These are phyloP conservation scores for Takifugu ocellatus DNA, from an alignment of 2,797 vertebrate species.

Conservation along the genomic window DNA sequence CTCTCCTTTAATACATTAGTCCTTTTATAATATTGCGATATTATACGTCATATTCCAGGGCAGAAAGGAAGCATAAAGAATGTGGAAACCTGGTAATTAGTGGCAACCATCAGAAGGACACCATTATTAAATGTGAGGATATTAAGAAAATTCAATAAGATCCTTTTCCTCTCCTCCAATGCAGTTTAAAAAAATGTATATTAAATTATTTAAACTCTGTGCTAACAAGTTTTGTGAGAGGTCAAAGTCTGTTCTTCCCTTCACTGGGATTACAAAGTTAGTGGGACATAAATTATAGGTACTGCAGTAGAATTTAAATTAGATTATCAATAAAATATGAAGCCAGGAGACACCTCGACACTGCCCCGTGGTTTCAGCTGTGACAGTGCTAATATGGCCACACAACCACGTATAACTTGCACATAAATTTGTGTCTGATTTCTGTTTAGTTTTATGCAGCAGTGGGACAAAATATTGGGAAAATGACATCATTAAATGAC, in stretches of 20 bases:
- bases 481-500: no score
- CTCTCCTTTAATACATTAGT: slow-evolving; percentile 25
- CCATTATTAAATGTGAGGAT: slow-evolving; percentile 56
- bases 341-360: slow-evolving; percentile 48
- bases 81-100: slow-evolving; percentile 44
- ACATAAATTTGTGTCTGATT: no score
- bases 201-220: slow-evolving; percentile 60
- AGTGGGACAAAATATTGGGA: no score
- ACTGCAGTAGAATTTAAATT: slow-evolving; percentile 57
- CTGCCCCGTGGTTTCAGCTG: slow-evolving; percentile 13
- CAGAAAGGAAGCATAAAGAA: slow-evolving; percentile 16
- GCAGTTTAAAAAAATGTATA: slow-evolving; percentile 37
- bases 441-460: no score
- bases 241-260: slow-evolving; percentile 42
- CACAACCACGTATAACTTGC: slow-evolving; percentile 7
- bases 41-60: slow-evolving; percentile 11
- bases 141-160: slow-evolving; percentile 47
- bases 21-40: slow-evolving; percentile 27
- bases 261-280: slow-evolving; percentile 47
- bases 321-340: slow-evolving; percentile 66
- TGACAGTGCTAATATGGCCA: slow-evolving; percentile 13
- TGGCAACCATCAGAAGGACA: slow-evolving; percentile 37
- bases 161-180: slow-evolving; percentile 40
- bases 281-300: slow-evolving; percentile 59
- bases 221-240: slow-evolving; percentile 42